Evolutionary conservation across 2,888 invertebrate genomes (phyloP).

Genomic region (Flexamia atlantica): DNA sequence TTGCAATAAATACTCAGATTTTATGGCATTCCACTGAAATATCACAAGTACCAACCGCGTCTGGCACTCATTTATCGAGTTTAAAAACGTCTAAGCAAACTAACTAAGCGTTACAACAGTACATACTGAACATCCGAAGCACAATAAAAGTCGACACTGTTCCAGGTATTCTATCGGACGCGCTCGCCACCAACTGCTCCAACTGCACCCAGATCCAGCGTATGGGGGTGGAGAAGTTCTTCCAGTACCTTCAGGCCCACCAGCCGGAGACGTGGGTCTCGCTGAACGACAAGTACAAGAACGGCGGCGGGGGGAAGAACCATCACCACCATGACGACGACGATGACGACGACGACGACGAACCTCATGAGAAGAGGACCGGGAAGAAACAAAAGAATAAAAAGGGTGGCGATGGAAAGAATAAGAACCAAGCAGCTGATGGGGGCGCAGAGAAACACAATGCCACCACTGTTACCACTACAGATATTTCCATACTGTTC

Average conservation of each 20-base stretch:
- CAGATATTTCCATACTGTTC: constrained; percentile 25
- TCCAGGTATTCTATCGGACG: constrained; percentile 51
- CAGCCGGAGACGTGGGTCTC: constrained; percentile 31
- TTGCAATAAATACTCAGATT: too few relatives aligned
- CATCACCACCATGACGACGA: constrained; percentile 16
- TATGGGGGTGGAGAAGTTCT: constrained; percentile 42
- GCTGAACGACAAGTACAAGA: constrained; percentile 15
- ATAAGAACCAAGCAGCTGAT: not conserved
- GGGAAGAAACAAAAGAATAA: not conserved
- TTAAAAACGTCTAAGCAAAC: too few relatives aligned
- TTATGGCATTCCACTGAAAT: too few relatives aligned
- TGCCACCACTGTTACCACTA: not conserved
- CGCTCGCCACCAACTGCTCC: constrained; percentile 52
- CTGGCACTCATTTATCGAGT: too few relatives aligned
- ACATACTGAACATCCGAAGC: too few relatives aligned
- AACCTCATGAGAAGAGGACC: constrained; percentile 27
- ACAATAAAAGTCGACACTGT: too few relatives aligned
- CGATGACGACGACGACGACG: constrained; percentile 31
- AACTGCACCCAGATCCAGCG: constrained; percentile 48
- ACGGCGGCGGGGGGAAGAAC: not conserved
- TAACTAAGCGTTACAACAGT: too few relatives aligned
- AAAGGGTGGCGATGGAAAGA: not conserved
- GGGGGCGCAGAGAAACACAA: not conserved
- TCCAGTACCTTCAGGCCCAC: constrained; percentile 16
- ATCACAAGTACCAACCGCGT: too few relatives aligned